phyloP scores from a whole-genome alignment of 1,140 invertebrate species.

The Bombus haemorrhoidalis region DNA sequence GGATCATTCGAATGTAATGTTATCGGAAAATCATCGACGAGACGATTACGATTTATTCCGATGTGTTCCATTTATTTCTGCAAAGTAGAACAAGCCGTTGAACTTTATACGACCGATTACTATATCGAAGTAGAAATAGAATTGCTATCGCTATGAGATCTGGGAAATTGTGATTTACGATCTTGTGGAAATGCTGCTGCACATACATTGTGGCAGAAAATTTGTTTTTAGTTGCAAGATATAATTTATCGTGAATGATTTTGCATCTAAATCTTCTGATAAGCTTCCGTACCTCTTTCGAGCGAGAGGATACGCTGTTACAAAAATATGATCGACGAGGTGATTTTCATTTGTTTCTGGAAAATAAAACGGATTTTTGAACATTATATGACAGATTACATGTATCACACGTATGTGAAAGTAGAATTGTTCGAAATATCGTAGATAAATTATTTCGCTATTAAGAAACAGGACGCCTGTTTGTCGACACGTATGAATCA shows the following conservation, averaged over 20 bases:
- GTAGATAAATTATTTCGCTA: constrained; percentile 2
- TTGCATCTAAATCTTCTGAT: background rate
- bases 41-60: too few relatives aligned
- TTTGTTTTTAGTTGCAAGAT: background rate
- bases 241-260: background rate
- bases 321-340: background rate
- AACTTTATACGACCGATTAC: too few relatives aligned
- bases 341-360: background rate
- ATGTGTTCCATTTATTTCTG: too few relatives aligned
- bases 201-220: too few relatives aligned
- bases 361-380: background rate
- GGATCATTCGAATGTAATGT: too few relatives aligned
- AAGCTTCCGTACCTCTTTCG: background rate
- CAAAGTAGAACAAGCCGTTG: too few relatives aligned
- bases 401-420: background rate
- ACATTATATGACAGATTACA: background rate
- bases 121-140: too few relatives aligned
- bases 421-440: background rate
- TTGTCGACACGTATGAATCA: background rate
- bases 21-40: too few relatives aligned
- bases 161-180: background rate
- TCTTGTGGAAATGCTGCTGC: too few relatives aligned
- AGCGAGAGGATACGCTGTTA: accelerated
- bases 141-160: background rate
- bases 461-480: background rate